Conservation (phyloP, 1,140 invertebrate genomes). For the Anastrepha ludens region DNA sequence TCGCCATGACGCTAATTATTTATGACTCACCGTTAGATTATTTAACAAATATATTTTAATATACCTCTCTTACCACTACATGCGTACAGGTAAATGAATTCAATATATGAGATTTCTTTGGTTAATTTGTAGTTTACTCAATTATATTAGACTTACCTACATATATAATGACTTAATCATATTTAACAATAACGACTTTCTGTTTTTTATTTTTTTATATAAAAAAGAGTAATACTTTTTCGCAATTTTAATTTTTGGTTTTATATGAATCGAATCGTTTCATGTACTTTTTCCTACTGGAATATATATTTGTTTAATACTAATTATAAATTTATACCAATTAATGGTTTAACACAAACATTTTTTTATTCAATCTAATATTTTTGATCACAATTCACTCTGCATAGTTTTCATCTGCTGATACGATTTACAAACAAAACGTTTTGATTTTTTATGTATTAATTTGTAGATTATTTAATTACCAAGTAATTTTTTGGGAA, state of each 20-base stretch:
- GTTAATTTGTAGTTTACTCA: no score
- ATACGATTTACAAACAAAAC: slow-evolving; percentile 58
- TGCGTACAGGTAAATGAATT: no score
- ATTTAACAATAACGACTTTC: slow-evolving; percentile 14
- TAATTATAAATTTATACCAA: not conserved
- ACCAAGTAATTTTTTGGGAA: not conserved
- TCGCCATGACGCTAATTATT: no score
- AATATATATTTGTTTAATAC: not conserved
- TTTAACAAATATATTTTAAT: no score
- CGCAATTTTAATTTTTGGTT: not conserved
- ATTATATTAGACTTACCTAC: not conserved
- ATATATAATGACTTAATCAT: slow-evolving; percentile 9
- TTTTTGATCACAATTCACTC: slow-evolving; percentile 73
- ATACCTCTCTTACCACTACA: no score
- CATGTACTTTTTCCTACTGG: not conserved
- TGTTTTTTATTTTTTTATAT: not conserved
- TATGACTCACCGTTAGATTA: no score
- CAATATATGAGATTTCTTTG: no score
- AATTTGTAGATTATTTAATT: not conserved
- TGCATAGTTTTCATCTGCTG: slow-evolving; percentile 65
- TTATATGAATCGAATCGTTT: not conserved
- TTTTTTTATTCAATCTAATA: slow-evolving; percentile 15
- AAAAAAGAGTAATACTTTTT: not conserved
- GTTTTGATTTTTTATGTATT: not conserved
- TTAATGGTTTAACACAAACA: slow-evolving; percentile 27